A percentile compares a stretch with the other conserved stretches of the same genome.
Evolutionary conservation across 2,113 vertebrate genomes (phyloP).

Genomic region (Petromus typicus): DNA sequence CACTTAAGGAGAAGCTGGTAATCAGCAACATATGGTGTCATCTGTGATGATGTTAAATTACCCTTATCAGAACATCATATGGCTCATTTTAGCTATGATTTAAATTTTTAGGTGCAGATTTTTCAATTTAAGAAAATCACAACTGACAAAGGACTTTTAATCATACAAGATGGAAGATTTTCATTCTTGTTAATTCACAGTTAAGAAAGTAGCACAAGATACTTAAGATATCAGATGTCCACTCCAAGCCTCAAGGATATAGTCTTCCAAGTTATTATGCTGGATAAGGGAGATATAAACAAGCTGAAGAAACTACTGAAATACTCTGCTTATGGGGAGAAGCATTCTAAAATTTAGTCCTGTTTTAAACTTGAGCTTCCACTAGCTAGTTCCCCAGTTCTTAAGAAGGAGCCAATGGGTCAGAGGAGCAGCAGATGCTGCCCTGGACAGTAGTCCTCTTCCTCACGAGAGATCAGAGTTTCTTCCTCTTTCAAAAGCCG

Average conservation of each 20-base stretch:
- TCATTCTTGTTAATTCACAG: constrained; percentile 23
- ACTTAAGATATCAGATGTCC: constrained; percentile 4
- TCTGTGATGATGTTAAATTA: constrained; percentile 27
- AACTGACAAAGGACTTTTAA: not conserved
- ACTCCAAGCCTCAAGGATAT: not conserved
- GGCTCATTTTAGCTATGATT: constrained; percentile 13
- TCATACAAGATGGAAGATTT: not conserved
- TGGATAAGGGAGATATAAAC: not conserved
- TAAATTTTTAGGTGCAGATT: not conserved
- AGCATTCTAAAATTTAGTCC: not conserved
- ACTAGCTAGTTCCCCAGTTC: not conserved
- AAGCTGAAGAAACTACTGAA: not conserved
- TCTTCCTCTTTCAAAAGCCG: not conserved
- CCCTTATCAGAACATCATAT: not conserved
- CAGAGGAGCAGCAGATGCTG: not conserved
- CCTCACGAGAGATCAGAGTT: not conserved
- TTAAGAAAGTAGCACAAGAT: constrained; percentile 29
- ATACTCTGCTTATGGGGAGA: not conserved
- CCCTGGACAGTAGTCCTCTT: not conserved
- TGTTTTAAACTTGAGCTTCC: not conserved
- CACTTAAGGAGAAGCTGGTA: constrained; percentile 20
- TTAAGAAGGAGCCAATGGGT: not conserved
- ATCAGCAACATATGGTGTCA: constrained; percentile 34
- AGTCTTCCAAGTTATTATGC: constrained; percentile 24
- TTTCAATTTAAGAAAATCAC: not conserved